Conservation (phyloP, 2,888 invertebrate genomes). For the Harpalus rufipes region DNA sequence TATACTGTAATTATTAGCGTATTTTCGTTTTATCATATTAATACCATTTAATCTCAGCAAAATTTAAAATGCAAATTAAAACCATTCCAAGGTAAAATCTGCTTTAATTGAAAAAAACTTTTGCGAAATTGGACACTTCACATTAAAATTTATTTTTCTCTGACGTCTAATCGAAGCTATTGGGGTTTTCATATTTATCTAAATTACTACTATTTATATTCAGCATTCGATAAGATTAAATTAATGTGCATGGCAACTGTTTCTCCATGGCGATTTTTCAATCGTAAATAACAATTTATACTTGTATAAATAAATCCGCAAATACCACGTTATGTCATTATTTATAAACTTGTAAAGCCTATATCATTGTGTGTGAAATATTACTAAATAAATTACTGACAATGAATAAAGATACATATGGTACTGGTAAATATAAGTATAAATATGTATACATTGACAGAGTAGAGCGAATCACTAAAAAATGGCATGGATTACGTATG, state of each 20-base stretch:
- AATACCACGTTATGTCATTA: neutral
- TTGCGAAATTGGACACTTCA: conserved; percentile 28
- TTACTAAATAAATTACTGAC: neutral
- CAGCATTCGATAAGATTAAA: conserved; percentile 20
- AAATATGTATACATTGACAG: too few relatives aligned
- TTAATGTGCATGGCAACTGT: conserved; percentile 10
- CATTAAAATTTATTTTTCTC: conserved; percentile 12
- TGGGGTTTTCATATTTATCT: conserved; percentile 19
- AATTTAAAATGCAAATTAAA: conserved; percentile 57
- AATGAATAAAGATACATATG: neutral
- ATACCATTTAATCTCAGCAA: conserved; percentile 43
- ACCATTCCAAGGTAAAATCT: conserved; percentile 39
- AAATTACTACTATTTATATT: conserved; percentile 40
- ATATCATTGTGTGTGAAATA: neutral
- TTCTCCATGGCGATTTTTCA: conserved; percentile 10
- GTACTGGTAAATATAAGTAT: too few relatives aligned
- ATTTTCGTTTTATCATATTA: conserved; percentile 55
- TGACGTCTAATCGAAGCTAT: conserved; percentile 36
- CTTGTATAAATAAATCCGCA: conserved; percentile 6
- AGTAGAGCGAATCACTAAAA: too few relatives aligned
- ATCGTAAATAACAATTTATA: conserved; percentile 1
- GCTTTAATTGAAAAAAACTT: conserved; percentile 43
- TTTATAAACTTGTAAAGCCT: conserved; percentile 2
- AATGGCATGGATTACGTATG: too few relatives aligned
- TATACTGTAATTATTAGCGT: conserved; percentile 56